Conservation (phyloP, 2,113 vertebrate species). For the Gallinago media region DNA sequence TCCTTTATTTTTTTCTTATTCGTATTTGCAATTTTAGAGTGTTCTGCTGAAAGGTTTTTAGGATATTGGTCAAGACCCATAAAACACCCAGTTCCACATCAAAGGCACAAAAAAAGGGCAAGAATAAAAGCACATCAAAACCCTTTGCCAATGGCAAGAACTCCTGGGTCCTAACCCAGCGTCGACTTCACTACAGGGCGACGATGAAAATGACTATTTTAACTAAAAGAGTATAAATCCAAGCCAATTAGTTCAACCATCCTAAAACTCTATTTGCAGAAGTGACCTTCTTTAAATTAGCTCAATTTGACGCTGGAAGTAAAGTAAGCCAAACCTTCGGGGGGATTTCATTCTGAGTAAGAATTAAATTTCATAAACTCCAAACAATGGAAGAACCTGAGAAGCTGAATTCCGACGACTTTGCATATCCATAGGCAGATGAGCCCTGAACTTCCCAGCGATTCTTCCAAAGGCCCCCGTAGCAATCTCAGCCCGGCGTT, state of each 20-base stretch:
- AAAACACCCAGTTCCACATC: not conserved
- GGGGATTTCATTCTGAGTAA: not conserved
- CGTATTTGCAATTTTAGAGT: not conserved
- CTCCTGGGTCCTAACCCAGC: not conserved
- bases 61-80: not conserved
- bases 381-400: not conserved
- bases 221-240: conserved; percentile 22
- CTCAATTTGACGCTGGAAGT: not conserved
- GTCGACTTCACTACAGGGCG: not conserved
- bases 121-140: not conserved
- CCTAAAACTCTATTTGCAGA: not conserved
- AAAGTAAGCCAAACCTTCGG: conserved; percentile 20
- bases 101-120: not conserved
- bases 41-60: not conserved
- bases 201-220: not conserved
- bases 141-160: not conserved
- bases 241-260: conserved; percentile 2
- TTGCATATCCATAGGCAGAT: not conserved
- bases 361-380: not conserved
- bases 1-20: not conserved
- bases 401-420: not conserved
- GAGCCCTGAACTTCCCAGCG: not conserved
- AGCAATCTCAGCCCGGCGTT: not conserved
- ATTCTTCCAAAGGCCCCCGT: not conserved
- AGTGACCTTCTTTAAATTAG: not conserved